A percentile compares a stretch with the other conserved stretches of the same genome.
Conservation (phyloP, 2,113 vertebrate species). For the Ivindomyrus marchei region DNA sequence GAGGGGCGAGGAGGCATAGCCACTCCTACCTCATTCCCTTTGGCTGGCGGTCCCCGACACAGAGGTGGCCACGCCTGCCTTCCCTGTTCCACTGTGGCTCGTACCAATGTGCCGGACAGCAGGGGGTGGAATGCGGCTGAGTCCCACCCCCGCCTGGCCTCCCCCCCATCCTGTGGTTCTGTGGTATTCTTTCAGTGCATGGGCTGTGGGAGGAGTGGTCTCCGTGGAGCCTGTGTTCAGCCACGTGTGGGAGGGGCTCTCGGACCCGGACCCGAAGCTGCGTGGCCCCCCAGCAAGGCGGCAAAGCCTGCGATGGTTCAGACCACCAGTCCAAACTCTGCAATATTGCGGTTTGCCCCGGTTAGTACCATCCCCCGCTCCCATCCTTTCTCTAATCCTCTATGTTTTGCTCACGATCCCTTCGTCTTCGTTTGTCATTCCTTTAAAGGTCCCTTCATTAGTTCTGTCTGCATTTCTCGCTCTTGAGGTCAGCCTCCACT, state of each 20-base stretch:
- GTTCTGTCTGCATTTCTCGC: neutral
- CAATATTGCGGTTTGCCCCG: constrained; percentile 84
- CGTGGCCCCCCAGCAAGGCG: constrained; percentile 61
- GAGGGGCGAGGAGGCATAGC: neutral
- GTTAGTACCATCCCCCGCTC: constrained; percentile 74
- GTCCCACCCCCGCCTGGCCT: neutral
- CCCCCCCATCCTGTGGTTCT: constrained; percentile 17
- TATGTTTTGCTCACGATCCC: neutral
- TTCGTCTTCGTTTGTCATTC: neutral
- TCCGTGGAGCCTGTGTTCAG: constrained; percentile 91
- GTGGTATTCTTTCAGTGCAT: constrained; percentile 73
- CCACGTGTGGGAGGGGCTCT: constrained; percentile 87
- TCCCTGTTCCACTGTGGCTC: neutral
- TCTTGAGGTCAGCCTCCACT: neutral
- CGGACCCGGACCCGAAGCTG: constrained; percentile 84
- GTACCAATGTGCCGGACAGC: neutral
- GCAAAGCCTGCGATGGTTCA: constrained; percentile 73
- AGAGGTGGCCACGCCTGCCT: neutral
- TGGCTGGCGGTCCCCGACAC: neutral
- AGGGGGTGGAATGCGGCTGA: neutral
- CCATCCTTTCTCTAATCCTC: neutral
- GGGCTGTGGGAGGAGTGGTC: constrained; percentile 87
- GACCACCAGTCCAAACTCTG: constrained; percentile 86
- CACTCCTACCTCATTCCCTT: neutral
- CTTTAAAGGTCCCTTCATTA: neutral